phyloP scores from a whole-genome alignment of 1,140 invertebrate genomes.

The Pachyrhynchus sulphureomaculatus region DNA sequence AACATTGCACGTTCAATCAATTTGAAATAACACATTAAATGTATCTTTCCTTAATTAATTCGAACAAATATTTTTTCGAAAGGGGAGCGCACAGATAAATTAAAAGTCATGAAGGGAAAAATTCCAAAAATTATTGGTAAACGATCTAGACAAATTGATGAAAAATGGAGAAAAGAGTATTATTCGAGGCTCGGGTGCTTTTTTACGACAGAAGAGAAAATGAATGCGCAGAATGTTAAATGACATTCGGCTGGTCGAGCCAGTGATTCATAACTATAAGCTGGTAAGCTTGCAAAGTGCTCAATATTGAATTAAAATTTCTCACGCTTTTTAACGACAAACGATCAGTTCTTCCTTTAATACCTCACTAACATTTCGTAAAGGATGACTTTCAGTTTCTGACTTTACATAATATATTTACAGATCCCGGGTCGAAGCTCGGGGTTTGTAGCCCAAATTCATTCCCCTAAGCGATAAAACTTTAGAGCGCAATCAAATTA shows the following conservation, averaged over 20 bases:
- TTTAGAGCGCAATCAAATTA: constrained; percentile 47
- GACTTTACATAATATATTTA: constrained; percentile 48
- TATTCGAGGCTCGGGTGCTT: constrained; percentile 9
- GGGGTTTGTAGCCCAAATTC: constrained; percentile 39
- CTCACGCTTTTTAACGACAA: constrained; percentile 38
- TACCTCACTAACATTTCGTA: constrained; percentile 29
- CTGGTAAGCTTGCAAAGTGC: constrained; percentile 27
- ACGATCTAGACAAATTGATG: constrained; percentile 26
- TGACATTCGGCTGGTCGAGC: constrained; percentile 14
- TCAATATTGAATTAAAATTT: constrained; percentile 32
- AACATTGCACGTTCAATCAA: too few relatives aligned
- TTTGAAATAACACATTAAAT: too few relatives aligned
- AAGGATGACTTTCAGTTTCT: constrained; percentile 47
- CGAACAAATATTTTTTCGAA: background rate
- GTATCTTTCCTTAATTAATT: too few relatives aligned
- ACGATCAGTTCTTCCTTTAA: constrained; percentile 16
- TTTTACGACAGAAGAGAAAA: constrained; percentile 18
- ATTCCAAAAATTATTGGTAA: constrained; percentile 20
- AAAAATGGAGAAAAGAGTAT: constrained; percentile 24
- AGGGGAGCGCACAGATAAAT: background rate
- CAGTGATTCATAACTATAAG: constrained; percentile 30
- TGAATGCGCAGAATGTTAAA: constrained; percentile 24
- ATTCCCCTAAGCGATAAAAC: constrained; percentile 45
- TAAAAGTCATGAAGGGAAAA: constrained; percentile 1
- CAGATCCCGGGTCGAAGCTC: constrained; percentile 22